These are phyloP conservation scores for Notodonta ziczac DNA, from an alignment of 2,888 invertebrate species.

Conservation along the genomic window DNA sequence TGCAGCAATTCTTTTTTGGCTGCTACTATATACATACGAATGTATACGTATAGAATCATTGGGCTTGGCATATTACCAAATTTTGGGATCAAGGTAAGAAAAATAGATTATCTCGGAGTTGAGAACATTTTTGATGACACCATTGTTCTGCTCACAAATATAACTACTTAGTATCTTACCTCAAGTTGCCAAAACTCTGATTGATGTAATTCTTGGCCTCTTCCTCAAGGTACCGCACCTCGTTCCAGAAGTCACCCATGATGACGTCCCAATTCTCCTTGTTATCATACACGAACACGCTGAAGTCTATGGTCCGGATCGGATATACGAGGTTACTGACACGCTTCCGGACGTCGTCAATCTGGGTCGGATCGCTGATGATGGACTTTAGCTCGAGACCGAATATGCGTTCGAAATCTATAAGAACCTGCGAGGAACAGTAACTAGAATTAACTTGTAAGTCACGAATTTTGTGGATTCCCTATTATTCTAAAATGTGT, in stretches of 20 bases:
- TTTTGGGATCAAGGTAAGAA: no score
- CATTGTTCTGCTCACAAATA: no score
- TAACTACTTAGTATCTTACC: slow-evolving; percentile 64
- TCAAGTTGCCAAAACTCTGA: slow-evolving; percentile 91
- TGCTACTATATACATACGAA: no score
- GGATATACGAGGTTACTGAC: slow-evolving; percentile 91
- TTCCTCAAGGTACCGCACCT: slow-evolving; percentile 89
- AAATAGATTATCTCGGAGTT: no score
- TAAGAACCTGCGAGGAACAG: slow-evolving; percentile 84
- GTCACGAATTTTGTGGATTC: no score
- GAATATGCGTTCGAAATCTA: slow-evolving; percentile 95
- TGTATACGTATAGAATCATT: no score
- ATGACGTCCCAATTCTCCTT: slow-evolving; percentile 95
- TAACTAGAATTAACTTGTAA: no score
- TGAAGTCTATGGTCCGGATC: slow-evolving; percentile 91
- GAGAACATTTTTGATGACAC: no score
- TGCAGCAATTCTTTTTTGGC: no score
- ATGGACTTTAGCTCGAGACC: slow-evolving; percentile 94
- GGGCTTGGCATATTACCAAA: no score
- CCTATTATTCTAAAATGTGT: no score
- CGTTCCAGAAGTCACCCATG: slow-evolving; percentile 90
- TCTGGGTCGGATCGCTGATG: slow-evolving; percentile 93
- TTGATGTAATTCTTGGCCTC: slow-evolving; percentile 94
- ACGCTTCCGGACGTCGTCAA: slow-evolving; percentile 92
- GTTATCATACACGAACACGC: slow-evolving; percentile 91